Evolutionary conservation across 2,113 vertebrate genomes (phyloP).

Genomic region (Ceuthmochares aereus): DNA sequence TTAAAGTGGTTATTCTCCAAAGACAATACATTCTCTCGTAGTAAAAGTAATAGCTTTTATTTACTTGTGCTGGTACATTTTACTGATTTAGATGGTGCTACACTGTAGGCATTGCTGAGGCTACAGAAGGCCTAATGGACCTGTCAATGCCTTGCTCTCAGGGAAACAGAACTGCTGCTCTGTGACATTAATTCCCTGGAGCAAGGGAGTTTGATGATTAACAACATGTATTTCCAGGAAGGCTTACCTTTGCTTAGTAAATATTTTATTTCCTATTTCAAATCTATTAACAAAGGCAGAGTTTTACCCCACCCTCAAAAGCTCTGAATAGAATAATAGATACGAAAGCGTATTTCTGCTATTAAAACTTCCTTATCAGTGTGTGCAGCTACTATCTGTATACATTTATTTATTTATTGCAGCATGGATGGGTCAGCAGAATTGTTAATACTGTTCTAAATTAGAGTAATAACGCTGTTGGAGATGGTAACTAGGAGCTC

Average conservation of each 20-base stretch:
- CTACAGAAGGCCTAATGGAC: not conserved
- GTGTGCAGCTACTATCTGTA: not conserved
- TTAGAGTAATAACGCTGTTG: not conserved
- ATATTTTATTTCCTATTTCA: conserved; percentile 41
- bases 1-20: not conserved
- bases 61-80: not conserved
- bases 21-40: not conserved
- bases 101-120: accelerated
- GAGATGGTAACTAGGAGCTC: not conserved
- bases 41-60: not conserved
- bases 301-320: not conserved
- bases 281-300: not conserved
- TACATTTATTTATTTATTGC: accelerated
- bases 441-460: not conserved
- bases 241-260: conserved; percentile 10
- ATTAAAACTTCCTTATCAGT: not conserved
- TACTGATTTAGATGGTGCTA: not conserved
- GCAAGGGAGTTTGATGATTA: not conserved
- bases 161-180: not conserved
- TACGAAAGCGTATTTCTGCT: not conserved
- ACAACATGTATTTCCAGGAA: not conserved
- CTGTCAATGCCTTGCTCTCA: not conserved
- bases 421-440: not conserved
- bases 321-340: not conserved
- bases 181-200: not conserved